Conservation (phyloP, 2,113 vertebrate genomes). For the Gobiocypris rarus region DNA sequence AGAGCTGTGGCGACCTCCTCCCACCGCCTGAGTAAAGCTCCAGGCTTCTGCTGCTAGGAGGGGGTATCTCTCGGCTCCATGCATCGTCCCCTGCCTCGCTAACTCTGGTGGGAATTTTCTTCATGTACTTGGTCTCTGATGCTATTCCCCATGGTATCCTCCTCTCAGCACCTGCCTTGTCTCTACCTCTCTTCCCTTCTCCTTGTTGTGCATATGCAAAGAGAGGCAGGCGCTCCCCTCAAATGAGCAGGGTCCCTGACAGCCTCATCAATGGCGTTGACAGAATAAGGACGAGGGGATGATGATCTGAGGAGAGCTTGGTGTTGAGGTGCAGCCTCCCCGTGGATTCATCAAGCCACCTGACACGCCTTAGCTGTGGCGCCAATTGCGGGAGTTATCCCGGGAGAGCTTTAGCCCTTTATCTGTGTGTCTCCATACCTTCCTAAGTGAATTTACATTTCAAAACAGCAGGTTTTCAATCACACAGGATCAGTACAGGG, state of each 20-base stretch:
- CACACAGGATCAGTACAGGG: conserved; percentile 76
- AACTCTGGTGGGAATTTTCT: conserved; percentile 48
- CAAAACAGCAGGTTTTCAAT: conserved; percentile 76
- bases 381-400: conserved; percentile 74
- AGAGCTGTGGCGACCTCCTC: conserved; percentile 28
- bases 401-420: conserved; percentile 70
- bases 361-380: conserved; percentile 76
- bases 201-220: conserved; percentile 80
- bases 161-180: conserved; percentile 55
- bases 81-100: conserved; percentile 39
- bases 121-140: conserved; percentile 56
- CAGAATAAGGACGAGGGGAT: conserved; percentile 81
- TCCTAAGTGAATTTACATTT: conserved; percentile 75
- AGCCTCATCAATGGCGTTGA: conserved; percentile 80
- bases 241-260: conserved; percentile 80
- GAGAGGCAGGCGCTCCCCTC: conserved; percentile 73
- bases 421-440: conserved; percentile 46
- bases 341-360: conserved; percentile 77
- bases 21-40: conserved; percentile 48
- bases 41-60: conserved; percentile 44
- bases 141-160: conserved; percentile 53
- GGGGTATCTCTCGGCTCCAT: conserved; percentile 36
- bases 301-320: conserved; percentile 77
- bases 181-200: conserved; percentile 48
- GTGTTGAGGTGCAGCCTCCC: conserved; percentile 71